Percentiles rank a stretch among this genome's conserved stretches.
phyloP scores from a whole-genome alignment of 2,113 vertebrate species.

The Microtus montanus region DNA sequence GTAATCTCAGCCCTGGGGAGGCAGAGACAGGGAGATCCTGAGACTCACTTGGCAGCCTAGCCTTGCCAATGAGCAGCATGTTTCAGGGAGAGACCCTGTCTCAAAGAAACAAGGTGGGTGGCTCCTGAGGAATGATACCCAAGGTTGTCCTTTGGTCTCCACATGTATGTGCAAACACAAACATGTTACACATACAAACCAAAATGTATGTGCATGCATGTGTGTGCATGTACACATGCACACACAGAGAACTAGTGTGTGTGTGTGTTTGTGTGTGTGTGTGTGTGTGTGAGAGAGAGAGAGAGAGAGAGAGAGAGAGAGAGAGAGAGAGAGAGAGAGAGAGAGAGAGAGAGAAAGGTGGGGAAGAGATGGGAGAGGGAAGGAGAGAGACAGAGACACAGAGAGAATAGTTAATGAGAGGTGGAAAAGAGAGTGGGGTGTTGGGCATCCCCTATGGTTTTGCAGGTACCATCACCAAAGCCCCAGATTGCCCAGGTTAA shows the following conservation, averaged over 20 bases:
- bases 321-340: not conserved
- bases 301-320: not conserved
- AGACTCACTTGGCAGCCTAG: not conserved
- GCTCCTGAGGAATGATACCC: not conserved
- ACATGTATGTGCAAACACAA: not conserved
- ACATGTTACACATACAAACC: not conserved
- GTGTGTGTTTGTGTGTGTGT: too few species aligned
- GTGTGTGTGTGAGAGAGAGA: too few species aligned
- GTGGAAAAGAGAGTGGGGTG: not conserved
- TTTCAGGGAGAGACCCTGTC: not conserved
- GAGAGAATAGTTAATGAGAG: not conserved
- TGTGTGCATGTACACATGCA: too few species aligned
- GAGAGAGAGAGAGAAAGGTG: not conserved
- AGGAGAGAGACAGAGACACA: not conserved
- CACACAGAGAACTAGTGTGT: not conserved
- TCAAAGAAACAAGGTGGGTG: not conserved
- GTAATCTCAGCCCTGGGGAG: too few species aligned
- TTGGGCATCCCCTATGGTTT: rapidly evolving
- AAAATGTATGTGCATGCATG: too few species aligned
- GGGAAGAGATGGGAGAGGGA: too few species aligned
- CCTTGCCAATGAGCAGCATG: not conserved
- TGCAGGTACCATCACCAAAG: not conserved
- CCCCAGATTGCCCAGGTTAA: not conserved
- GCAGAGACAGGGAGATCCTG: not conserved
- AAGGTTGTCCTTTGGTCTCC: not conserved